phyloP scores from a whole-genome alignment of 2,888 invertebrate genomes.

The Aleiodes alternator region DNA sequence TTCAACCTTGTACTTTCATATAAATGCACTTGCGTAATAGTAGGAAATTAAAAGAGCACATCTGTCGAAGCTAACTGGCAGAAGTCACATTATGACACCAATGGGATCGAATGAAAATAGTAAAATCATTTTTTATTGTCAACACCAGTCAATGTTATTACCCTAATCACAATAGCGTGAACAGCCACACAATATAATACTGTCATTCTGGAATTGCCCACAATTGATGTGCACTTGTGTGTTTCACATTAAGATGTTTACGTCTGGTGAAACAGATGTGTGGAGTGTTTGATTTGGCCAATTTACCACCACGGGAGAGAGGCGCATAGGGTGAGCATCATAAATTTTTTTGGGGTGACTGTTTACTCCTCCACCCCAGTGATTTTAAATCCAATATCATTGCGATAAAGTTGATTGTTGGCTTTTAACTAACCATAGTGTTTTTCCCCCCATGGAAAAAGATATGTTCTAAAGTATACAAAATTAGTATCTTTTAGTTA shows the following conservation, averaged over 20 bases:
- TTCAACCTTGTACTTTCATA: not conserved
- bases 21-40: slow-evolving; percentile 16
- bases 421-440: not conserved
- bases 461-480: no score
- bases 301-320: slow-evolving; percentile 62
- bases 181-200: not conserved
- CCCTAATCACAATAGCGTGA: slow-evolving; percentile 28
- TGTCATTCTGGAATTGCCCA: not conserved
- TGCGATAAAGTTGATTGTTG: not conserved
- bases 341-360: not conserved
- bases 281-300: slow-evolving; percentile 62
- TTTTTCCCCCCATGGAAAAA: not conserved
- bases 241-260: slow-evolving; percentile 31
- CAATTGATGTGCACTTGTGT: slow-evolving; percentile 36
- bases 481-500: no score
- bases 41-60: slow-evolving; percentile 1
- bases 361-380: slow-evolving; percentile 19
- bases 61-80: not conserved
- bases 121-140: slow-evolving; percentile 58
- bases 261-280: slow-evolving; percentile 58
- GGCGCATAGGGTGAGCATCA: slow-evolving; percentile 48
- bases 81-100: slow-evolving; percentile 37
- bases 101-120: slow-evolving; percentile 49
- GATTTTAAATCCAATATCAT: slow-evolving; percentile 22
- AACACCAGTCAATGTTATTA: slow-evolving; percentile 49